phyloP scores from a whole-genome alignment of 2,113 vertebrate species.

The Oxyura jamaicensis region DNA sequence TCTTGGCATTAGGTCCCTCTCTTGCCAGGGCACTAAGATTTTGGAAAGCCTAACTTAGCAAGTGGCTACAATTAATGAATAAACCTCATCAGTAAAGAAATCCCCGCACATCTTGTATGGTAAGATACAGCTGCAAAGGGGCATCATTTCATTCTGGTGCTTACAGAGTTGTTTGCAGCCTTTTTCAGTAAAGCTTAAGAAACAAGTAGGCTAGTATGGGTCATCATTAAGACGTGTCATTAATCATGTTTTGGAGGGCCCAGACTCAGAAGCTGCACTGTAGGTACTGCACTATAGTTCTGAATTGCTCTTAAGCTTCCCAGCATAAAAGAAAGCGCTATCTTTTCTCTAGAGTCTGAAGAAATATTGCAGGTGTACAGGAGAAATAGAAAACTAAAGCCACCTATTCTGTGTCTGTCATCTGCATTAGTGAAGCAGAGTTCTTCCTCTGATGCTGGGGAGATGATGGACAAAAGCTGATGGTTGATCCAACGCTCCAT shows the following conservation, averaged over 20 bases:
- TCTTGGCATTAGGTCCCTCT: neutral
- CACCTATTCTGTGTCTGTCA: neutral
- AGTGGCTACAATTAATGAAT: neutral
- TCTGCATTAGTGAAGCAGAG: fast-evolving
- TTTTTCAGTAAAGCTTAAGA: neutral
- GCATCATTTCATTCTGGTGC: neutral
- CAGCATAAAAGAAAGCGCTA: neutral
- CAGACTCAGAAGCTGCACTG: neutral
- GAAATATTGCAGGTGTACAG: neutral
- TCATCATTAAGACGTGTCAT: neutral
- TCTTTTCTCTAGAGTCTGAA: neutral
- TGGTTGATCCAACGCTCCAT: fast-evolving
- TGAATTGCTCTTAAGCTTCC: neutral
- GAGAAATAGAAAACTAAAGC: neutral
- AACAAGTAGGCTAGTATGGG: neutral
- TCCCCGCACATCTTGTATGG: neutral
- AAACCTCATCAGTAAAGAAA: neutral
- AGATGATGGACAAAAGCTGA: too few relatives aligned
- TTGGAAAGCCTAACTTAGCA: neutral
- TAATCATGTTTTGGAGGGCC: neutral
- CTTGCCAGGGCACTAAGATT: neutral
- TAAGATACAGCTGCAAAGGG: neutral
- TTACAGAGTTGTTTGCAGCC: neutral
- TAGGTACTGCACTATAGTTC: neutral
- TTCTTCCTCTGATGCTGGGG: neutral